A percentile compares a stretch with the other conserved stretches of the same genome.
These are phyloP conservation scores for Psettodes erumei DNA, from an alignment of 2,113 vertebrate genomes.

Conservation along the genomic window DNA sequence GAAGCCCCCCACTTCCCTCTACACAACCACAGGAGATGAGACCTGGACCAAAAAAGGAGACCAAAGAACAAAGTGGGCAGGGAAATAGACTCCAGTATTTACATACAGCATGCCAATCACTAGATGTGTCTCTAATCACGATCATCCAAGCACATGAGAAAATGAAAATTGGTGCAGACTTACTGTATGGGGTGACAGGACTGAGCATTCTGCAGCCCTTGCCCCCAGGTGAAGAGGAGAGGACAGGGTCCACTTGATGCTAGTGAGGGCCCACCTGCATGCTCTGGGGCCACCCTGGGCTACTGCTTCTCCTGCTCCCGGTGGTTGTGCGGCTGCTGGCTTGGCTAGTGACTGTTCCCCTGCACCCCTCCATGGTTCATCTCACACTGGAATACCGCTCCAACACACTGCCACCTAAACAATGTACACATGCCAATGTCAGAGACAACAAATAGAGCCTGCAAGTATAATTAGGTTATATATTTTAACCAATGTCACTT, in stretches of 20 bases:
- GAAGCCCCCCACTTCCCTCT: conserved; percentile 29
- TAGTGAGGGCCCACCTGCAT: conserved; percentile 70
- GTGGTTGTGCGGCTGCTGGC: conserved; percentile 28
- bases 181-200: conserved; percentile 81
- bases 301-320: conserved; percentile 53
- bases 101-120: neutral
- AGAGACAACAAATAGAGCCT: neutral
- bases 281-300: conserved; percentile 49
- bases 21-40: conserved; percentile 58
- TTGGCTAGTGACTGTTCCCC: conserved; percentile 59
- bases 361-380: conserved; percentile 72
- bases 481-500: neutral
- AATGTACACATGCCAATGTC: conserved; percentile 36
- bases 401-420: conserved; percentile 63
- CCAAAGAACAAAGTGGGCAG: conserved; percentile 35
- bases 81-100: conserved; percentile 39
- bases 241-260: conserved; percentile 70
- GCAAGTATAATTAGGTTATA: neutral
- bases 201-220: conserved; percentile 83
- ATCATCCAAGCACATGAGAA: neutral
- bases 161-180: conserved; percentile 35
- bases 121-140: neutral
- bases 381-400: conserved; percentile 56
- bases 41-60: conserved; percentile 58
- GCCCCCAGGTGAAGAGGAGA: conserved; percentile 70